A percentile compares a stretch with the other conserved stretches of the same genome.
These are phyloP conservation scores for Scomber colias DNA, from an alignment of 2,113 vertebrate genomes.

Conservation along the genomic window DNA sequence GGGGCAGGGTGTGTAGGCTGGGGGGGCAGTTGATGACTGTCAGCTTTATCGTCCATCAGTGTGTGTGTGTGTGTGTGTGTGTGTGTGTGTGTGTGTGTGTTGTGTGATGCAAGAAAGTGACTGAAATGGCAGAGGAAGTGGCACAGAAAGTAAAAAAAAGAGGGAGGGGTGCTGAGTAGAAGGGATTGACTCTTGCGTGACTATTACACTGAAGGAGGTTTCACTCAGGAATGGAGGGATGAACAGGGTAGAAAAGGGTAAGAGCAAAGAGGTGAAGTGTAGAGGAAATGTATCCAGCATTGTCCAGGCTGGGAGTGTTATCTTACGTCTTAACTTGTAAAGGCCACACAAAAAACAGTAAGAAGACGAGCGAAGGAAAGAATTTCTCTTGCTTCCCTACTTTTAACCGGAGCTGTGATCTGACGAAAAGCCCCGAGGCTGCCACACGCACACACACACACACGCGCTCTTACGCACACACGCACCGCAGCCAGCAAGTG, in stretches of 20 bases:
- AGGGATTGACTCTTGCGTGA: background rate
- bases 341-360: constrained; percentile 13
- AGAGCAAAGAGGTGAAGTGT: constrained; percentile 5
- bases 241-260: background rate
- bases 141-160: constrained; percentile 21
- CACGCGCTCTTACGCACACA: too few species aligned
- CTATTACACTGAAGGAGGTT: background rate
- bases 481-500: background rate
- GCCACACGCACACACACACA: background rate
- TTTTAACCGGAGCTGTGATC: constrained; percentile 34
- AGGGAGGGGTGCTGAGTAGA: background rate
- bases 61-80: background rate
- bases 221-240: background rate
- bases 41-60: too few species aligned
- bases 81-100: background rate
- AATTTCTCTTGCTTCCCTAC: constrained; percentile 1
- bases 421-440: constrained; percentile 16
- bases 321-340: constrained; percentile 16
- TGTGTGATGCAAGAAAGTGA: background rate
- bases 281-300: background rate
- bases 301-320: background rate
- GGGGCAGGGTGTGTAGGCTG: too few species aligned
- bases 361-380: constrained; percentile 16
- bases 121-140: constrained; percentile 37
- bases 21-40: too few species aligned